A percentile compares a stretch with the other conserved stretches of the same genome.
These are phyloP conservation scores for Cepaea hortensis DNA, from an alignment of 2,888 invertebrate genomes.

Conservation along the genomic window DNA sequence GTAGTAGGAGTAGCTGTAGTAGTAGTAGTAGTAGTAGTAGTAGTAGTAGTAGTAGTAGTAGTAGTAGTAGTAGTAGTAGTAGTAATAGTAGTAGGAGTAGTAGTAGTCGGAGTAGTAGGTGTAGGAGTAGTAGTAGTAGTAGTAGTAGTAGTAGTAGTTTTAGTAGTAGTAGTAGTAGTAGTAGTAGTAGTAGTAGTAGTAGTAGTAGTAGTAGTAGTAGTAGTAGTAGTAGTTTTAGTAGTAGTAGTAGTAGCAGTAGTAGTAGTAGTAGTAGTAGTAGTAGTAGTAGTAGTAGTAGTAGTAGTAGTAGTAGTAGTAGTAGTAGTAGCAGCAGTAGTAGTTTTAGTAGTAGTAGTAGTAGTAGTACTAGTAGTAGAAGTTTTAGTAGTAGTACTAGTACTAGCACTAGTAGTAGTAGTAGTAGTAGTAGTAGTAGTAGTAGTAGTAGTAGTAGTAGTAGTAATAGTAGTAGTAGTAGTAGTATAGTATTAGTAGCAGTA, in stretches of 20 bases:
- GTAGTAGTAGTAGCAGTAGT: neutral
- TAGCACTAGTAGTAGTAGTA: neutral
- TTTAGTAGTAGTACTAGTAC: neutral
- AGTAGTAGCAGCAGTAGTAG: neutral
- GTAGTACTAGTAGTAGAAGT: no score
- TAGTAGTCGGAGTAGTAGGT: no score
- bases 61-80: no score
- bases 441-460: neutral
- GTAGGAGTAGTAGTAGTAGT: no score
- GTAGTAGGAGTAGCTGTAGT: no score
- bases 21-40: no score
- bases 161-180: no score
- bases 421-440: constrained; percentile 7
- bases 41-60: no score
- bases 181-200: neutral
- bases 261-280: neutral
- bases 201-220: neutral
- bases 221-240: neutral
- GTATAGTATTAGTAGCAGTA: neutral
- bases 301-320: neutral
- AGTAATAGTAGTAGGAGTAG: no score
- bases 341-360: neutral
- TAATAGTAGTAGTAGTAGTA: neutral
- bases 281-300: neutral
- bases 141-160: no score